Evolutionary conservation across 2,113 vertebrate genomes (phyloP).

Genomic region (Physeter macrocephalus): DNA sequence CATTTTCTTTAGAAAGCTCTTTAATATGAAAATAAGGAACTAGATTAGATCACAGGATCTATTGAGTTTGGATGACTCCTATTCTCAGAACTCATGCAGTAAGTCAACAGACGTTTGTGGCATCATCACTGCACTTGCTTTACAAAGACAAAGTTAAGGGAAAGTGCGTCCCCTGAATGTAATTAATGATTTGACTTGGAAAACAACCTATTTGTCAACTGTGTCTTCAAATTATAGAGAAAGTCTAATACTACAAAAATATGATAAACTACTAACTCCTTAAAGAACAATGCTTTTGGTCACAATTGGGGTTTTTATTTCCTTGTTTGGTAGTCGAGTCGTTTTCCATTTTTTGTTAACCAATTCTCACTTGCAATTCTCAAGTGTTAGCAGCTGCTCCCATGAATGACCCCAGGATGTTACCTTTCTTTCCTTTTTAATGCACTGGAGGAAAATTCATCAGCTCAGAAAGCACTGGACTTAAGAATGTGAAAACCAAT

Average conservation of each 20-base stretch:
- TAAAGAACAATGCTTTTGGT: not conserved
- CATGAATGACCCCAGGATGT: not conserved
- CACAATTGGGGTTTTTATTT: not conserved
- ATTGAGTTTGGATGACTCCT: not conserved
- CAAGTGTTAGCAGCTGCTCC: not conserved
- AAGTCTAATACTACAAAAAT: not conserved
- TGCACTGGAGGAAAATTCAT: not conserved
- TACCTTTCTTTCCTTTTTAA: not conserved
- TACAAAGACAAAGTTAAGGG: not conserved
- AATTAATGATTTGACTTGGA: not conserved
- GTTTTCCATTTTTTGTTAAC: not conserved
- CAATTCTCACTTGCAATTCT: not conserved
- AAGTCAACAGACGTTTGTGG: not conserved
- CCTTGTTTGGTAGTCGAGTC: not conserved
- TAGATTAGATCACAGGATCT: not conserved
- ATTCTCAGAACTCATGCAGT: not conserved
- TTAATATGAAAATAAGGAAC: not conserved
- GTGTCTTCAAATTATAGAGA: not conserved
- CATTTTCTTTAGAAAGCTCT: not conserved
- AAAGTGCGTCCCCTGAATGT: not conserved
- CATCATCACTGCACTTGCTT: not conserved
- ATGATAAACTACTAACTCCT: not conserved
- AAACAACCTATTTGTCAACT: not conserved
- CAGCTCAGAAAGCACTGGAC: not conserved
- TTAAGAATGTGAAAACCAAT: slow-evolving; percentile 12